Percentiles rank a stretch among this genome's conserved stretches.
Conservation (phyloP, 2,797 vertebrate genomes). For the Dermochelys coriacea region DNA sequence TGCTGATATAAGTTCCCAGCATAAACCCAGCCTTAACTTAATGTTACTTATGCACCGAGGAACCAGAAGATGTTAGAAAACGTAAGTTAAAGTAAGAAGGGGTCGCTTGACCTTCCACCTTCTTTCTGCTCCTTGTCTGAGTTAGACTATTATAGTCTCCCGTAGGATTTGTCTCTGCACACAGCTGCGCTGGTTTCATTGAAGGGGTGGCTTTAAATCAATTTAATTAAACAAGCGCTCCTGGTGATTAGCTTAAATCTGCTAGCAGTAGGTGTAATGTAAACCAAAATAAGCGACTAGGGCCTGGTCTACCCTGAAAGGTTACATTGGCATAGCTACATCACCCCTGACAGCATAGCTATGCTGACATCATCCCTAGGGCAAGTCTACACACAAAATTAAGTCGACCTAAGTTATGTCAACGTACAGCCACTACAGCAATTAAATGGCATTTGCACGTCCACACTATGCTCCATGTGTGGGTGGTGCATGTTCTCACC, state of each 20-base stretch:
- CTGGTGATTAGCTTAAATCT: background rate
- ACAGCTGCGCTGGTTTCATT: background rate
- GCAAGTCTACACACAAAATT: background rate
- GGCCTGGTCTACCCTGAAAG: background rate
- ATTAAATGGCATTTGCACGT: background rate
- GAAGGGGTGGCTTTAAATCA: background rate
- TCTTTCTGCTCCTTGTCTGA: background rate
- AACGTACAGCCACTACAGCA: background rate
- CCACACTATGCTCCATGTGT: background rate
- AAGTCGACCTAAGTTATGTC: background rate
- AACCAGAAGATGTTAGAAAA: background rate
- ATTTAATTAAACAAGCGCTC: background rate
- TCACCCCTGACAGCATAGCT: background rate
- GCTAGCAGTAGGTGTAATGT: background rate
- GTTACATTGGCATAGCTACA: background rate
- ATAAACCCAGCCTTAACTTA: background rate
- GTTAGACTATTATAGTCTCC: fast-evolving
- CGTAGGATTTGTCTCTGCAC: fast-evolving
- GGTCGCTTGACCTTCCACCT: fast-evolving
- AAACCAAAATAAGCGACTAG: background rate
- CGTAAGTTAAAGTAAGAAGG: background rate
- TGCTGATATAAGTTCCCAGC: background rate
- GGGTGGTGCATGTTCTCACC: fast-evolving
- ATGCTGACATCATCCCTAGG: background rate
- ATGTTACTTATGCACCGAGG: background rate